These are phyloP conservation scores for Leptopilina clavipes DNA, from an alignment of 1,140 invertebrate species.

Conservation along the genomic window DNA sequence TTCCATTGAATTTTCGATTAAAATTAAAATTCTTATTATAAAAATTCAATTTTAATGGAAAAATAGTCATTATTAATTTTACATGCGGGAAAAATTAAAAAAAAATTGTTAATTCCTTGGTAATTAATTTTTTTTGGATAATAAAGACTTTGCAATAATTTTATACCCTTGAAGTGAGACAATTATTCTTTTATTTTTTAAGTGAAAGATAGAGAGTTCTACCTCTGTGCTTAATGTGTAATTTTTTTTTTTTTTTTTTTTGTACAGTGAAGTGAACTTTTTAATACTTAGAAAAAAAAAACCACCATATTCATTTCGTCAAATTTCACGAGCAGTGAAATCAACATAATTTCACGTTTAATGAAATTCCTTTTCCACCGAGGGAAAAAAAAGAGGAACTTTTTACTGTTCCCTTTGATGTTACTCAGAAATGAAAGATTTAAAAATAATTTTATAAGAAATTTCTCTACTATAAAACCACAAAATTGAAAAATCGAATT, in stretches of 20 bases:
- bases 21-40: no score
- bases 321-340: not conserved
- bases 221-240: not conserved
- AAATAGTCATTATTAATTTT: no score
- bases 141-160: no score
- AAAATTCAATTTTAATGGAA: no score
- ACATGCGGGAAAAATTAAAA: no score
- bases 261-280: not conserved
- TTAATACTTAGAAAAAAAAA: not conserved
- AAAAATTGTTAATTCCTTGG: no score
- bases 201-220: not conserved
- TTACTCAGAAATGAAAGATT: not conserved
- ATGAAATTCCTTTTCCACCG: conserved; percentile 7
- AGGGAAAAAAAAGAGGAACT: not conserved
- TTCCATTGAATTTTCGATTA: not conserved
- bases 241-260: no score
- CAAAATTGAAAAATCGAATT: no score
- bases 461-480: not conserved
- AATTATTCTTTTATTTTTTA: not conserved
- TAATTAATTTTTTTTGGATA: no score
- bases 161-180: conserved; percentile 36
- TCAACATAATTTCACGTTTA: not conserved
- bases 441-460: not conserved
- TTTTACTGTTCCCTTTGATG: not conserved
- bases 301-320: not conserved